A percentile compares a stretch with the other conserved stretches of the same genome.
Evolutionary conservation across 2,797 vertebrate genomes (phyloP).

Genomic region (Diglossa cyanea): DNA sequence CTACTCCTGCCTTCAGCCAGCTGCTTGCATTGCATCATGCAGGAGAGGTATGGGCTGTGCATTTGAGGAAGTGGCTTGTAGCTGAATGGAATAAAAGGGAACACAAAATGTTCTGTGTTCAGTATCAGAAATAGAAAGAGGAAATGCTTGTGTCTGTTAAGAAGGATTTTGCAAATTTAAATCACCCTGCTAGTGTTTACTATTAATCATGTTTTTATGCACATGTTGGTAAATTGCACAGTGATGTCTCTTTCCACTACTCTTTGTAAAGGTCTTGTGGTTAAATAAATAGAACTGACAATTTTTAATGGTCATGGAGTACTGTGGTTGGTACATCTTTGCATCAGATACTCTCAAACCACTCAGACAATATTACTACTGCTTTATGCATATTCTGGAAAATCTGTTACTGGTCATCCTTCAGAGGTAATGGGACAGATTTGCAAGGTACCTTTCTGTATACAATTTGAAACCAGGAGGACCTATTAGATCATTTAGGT

Average conservation of each 20-base stretch:
- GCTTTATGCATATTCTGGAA: not conserved
- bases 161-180: not conserved
- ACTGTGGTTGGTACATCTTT: not conserved
- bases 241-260: not conserved
- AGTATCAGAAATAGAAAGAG: not conserved
- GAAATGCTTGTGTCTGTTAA: not conserved
- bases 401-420: not conserved
- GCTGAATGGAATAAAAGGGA: conserved; percentile 41
- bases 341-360: not conserved
- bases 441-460: not conserved
- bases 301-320: not conserved
- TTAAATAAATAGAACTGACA: not conserved
- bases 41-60: not conserved
- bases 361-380: not conserved
- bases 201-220: not conserved
- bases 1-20: not conserved
- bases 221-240: not conserved
- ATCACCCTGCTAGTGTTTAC: not conserved
- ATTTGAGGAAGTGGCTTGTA: conserved; percentile 38
- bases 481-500: not conserved
- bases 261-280: not conserved
- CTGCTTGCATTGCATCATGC: not conserved
- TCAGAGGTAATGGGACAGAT: fast-evolving
- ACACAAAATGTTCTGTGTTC: not conserved
- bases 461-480: not conserved